Conservation (phyloP, 2,797 vertebrate species). For the Peromyscus nudipes region DNA sequence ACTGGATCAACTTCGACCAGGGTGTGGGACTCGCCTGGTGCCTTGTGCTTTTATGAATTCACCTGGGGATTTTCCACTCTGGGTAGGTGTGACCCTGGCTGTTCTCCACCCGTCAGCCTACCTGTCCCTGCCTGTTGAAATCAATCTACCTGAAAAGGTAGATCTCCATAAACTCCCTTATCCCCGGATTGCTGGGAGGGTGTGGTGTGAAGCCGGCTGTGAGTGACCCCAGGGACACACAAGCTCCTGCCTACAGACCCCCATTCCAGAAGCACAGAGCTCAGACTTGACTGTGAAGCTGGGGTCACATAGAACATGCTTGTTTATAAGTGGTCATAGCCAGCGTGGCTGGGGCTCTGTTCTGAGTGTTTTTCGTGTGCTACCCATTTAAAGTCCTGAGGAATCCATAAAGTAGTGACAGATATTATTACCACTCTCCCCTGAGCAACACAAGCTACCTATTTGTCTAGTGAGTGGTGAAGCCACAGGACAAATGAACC, state of each 20-base stretch:
- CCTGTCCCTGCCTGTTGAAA: neutral
- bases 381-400: neutral
- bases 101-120: neutral
- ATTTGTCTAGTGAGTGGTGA: neutral
- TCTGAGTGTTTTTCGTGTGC: neutral
- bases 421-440: neutral
- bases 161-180: neutral
- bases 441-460: neutral
- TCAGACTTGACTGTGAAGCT: neutral
- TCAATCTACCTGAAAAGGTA: neutral
- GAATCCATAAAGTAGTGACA: neutral
- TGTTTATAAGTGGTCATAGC: neutral
- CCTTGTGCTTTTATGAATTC: slow-evolving; percentile 11
- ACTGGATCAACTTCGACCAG: neutral
- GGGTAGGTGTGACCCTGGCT: neutral
- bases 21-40: neutral
- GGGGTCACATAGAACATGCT: neutral
- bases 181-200: neutral
- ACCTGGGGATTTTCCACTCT: slow-evolving; percentile 37
- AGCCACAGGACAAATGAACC: neutral
- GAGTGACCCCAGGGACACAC: neutral
- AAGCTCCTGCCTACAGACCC: neutral
- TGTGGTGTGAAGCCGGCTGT: neutral
- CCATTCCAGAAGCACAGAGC: neutral
- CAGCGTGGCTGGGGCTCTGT: neutral